These are phyloP conservation scores for Pogonomyrmex barbatus DNA, from an alignment of 1,140 invertebrate genomes.

Conservation along the genomic window DNA sequence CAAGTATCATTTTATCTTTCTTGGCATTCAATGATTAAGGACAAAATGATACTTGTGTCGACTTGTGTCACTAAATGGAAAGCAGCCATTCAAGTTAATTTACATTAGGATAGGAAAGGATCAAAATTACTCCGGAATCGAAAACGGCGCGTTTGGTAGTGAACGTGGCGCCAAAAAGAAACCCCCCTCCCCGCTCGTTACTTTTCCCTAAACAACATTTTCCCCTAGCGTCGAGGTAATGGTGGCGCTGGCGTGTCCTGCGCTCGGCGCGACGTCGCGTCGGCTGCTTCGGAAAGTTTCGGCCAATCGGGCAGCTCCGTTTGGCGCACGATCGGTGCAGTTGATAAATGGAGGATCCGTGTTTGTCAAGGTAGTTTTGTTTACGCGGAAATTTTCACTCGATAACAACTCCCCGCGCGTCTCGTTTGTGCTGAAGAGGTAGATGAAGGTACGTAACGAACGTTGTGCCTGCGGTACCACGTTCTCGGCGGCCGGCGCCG, in stretches of 20 bases:
- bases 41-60: too few species aligned
- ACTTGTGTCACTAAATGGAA: too few species aligned
- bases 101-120: too few species aligned
- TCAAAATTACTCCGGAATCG: too few species aligned
- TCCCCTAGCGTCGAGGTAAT: background rate
- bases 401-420: conserved; percentile 80
- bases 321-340: conserved; percentile 80
- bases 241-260: background rate
- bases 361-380: conserved; percentile 86
- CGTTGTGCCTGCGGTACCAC: conserved; percentile 38
- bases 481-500: conserved; percentile 41
- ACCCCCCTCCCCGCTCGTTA: background rate
- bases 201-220: background rate
- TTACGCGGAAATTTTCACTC: conserved; percentile 85
- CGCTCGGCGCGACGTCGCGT: conserved; percentile 44
- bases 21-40: too few species aligned
- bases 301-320: conserved; percentile 74
- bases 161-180: too few species aligned
- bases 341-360: conserved; percentile 85
- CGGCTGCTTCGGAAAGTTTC: conserved; percentile 74
- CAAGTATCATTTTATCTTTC: too few species aligned
- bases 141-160: too few species aligned
- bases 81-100: too few species aligned
- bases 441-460: conserved; percentile 85
- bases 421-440: conserved; percentile 84